phyloP scores from a whole-genome alignment of 92 coral and sea anemone genomes.

The Virgularia gustaviana region DNA sequence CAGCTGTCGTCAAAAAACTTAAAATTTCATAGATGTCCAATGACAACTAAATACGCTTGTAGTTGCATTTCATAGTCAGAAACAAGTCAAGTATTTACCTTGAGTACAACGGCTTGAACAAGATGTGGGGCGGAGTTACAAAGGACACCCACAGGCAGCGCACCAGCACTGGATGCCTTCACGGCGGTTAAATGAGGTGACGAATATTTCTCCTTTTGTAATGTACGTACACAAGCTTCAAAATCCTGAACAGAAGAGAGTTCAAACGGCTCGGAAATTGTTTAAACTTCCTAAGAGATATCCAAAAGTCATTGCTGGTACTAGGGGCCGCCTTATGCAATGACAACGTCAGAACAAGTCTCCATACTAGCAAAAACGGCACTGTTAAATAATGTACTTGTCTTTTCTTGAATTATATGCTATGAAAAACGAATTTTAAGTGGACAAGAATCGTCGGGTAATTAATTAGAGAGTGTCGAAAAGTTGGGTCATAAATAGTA shows the following conservation, averaged over 20 bases:
- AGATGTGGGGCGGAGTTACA: slow-evolving; percentile 81
- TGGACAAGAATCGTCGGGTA: too few relatives aligned
- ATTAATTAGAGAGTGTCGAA: too few relatives aligned
- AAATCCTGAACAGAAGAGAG: slow-evolving; percentile 64
- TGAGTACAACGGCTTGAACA: slow-evolving; percentile 72
- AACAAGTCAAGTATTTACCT: slow-evolving; percentile 52
- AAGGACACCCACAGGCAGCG: slow-evolving; percentile 76
- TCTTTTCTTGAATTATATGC: too few relatives aligned
- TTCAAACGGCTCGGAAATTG: not conserved
- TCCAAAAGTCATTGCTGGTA: too few relatives aligned
- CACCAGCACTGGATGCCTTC: slow-evolving; percentile 86
- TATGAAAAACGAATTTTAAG: too few relatives aligned
- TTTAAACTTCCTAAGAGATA: too few relatives aligned
- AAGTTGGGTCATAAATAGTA: too few relatives aligned
- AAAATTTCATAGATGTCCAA: not conserved
- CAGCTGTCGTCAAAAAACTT: not conserved
- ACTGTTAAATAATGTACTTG: too few relatives aligned
- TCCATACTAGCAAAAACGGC: too few relatives aligned
- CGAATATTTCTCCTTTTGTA: slow-evolving; percentile 77
- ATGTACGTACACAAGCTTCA: slow-evolving; percentile 72
- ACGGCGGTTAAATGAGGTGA: slow-evolving; percentile 82
- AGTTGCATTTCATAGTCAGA: not conserved
- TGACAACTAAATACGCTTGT: too few relatives aligned
- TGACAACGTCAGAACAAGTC: too few relatives aligned
- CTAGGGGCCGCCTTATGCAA: too few relatives aligned